phyloP scores from a whole-genome alignment of 2,888 invertebrate species.

The Eupelmus urozonus region DNA sequence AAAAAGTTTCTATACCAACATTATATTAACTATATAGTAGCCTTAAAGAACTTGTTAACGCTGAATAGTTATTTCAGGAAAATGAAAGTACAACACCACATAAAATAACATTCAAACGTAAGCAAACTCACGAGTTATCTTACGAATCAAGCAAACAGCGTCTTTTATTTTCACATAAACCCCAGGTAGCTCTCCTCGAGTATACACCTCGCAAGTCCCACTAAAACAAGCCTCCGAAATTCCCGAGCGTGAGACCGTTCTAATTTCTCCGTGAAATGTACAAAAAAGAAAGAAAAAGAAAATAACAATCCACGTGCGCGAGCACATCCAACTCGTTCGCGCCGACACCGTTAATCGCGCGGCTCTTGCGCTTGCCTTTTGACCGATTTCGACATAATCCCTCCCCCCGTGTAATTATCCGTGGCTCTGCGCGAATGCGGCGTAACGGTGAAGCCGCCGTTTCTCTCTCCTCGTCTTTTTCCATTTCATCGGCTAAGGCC shows the following conservation, averaged over 20 bases:
- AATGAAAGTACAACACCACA: no score
- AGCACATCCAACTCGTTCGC: background rate
- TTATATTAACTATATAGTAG: no score
- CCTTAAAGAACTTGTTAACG: no score
- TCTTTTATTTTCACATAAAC: no score
- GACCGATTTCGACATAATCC: slow-evolving; percentile 50
- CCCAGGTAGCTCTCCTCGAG: no score
- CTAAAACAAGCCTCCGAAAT: background rate
- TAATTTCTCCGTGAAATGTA: background rate
- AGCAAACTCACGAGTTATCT: no score
- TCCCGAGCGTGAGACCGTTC: slow-evolving; percentile 1
- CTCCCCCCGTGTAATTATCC: slow-evolving; percentile 48
- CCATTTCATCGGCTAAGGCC: slow-evolving; percentile 31
- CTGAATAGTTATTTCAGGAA: no score
- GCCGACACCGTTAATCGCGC: slow-evolving; percentile 49
- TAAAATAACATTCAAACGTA: background rate
- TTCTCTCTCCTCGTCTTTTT: slow-evolving; percentile 5
- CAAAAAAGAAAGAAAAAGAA: background rate
- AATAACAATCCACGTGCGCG: background rate
- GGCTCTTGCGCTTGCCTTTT: slow-evolving; percentile 43
- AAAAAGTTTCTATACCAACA: no score
- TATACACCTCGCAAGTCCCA: no score
- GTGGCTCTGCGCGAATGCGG: slow-evolving; percentile 20
- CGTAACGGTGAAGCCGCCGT: slow-evolving; percentile 47
- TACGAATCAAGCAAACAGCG: no score